Conservation (phyloP, 2,113 vertebrate genomes). For the Neofelis nebulosa region DNA sequence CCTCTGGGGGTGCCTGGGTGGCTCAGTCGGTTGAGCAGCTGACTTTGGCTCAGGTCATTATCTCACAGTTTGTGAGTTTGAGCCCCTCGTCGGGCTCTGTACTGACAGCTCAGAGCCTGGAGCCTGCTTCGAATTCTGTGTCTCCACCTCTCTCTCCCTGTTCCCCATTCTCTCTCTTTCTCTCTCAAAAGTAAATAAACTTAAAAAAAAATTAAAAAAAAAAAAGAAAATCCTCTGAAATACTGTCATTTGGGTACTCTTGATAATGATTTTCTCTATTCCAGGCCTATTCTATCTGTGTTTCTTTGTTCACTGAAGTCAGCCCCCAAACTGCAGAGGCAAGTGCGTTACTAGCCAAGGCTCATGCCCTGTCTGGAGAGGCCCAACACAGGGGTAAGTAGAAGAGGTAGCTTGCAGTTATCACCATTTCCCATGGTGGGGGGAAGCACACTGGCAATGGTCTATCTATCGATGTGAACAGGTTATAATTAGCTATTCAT, state of each 20-base stretch:
- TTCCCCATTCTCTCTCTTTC: too few species aligned
- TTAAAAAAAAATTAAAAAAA: too few species aligned
- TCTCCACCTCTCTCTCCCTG: too few species aligned
- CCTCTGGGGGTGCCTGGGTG: too few species aligned
- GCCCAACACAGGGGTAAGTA: slow-evolving; percentile 71
- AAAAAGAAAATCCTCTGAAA: neutral
- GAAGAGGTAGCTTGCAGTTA: neutral
- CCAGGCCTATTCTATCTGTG: slow-evolving; percentile 77
- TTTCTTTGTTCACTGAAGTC: slow-evolving; percentile 63
- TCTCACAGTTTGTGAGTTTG: too few species aligned
- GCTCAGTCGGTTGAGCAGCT: too few species aligned
- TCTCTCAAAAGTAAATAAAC: too few species aligned
- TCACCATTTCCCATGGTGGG: neutral
- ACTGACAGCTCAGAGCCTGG: too few species aligned
- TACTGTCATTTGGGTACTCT: neutral
- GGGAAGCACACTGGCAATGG: neutral
- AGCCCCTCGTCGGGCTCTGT: too few species aligned
- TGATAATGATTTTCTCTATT: slow-evolving; percentile 8
- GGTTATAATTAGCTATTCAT: neutral
- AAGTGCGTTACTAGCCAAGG: slow-evolving; percentile 72
- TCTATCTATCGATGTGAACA: neutral
- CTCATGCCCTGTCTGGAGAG: slow-evolving; percentile 74
- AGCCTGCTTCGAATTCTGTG: too few species aligned
- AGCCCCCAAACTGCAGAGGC: slow-evolving; percentile 74
- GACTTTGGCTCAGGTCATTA: too few species aligned